Base-by-base conservation (phyloP, 1,140 invertebrate genomes). In the Ips typographus region DNA sequence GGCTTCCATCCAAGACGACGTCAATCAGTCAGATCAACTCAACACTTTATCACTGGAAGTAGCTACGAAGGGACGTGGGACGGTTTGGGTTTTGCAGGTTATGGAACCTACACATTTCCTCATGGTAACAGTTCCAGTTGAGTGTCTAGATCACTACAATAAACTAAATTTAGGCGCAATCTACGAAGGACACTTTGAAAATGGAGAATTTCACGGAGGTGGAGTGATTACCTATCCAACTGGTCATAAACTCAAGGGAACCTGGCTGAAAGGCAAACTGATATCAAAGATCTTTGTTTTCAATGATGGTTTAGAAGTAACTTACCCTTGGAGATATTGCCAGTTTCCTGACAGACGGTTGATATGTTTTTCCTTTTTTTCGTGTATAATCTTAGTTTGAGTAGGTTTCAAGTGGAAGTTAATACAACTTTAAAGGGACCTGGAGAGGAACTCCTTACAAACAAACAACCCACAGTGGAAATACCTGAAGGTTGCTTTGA, bases 401-500 rank as follows among this genome's bases (percentile, higher is more conserved):
- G 7, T 68, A 68, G 65, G 52, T 72, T 68, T 56, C 52, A 59
- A 49, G 42, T 44, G 8, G 71, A 72, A 57, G 7, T 57, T 1
- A 65, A 68, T 8, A 51, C 22, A 22, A 38, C n/a, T 52, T 63
- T 71, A 36, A 36, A 40, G 55, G 40, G 66, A 8, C 59, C 67
- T 39, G 67, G 56, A 6, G 53, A 61, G 39, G 72, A 73, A 59
- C 43, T 57, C 36, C 41, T 66, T 8, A 71, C 69, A 6, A 69
- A 67, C 42, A 22, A 41, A 39, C 66, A 71, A 58, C 58, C 69
- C 1, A 71, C 65, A 4, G 44, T 58, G 22, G 58, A 71, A 4
- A 63, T 71, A 36, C 72, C 72, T 3, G 51, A 64, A 47, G 68
- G 66, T 8, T 71, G 70, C 40, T 73, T 65, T 42, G 66, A 71